These are phyloP conservation scores for Brachionus koreanus DNA, from an alignment of 1,140 invertebrate species.

Conservation along the genomic window DNA sequence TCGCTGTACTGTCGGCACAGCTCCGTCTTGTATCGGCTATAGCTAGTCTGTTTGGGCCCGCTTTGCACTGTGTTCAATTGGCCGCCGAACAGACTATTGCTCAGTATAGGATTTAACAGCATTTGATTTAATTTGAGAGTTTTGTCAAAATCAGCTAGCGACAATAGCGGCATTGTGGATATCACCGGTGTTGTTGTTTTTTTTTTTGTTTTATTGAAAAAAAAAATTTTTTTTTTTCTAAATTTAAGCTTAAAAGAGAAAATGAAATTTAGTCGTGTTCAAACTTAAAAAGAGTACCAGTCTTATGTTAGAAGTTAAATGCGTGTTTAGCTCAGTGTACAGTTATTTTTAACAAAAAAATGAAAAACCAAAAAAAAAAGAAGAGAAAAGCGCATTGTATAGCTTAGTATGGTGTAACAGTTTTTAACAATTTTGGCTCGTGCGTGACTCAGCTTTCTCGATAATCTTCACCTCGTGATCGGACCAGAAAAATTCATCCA, in stretches of 20 bases:
- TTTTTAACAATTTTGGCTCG: constrained; percentile 2
- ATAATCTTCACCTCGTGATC: not conserved
- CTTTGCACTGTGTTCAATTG: not conserved
- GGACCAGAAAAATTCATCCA: not conserved
- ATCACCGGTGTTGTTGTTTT: not conserved
- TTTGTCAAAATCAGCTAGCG: not conserved
- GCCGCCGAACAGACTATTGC: not conserved
- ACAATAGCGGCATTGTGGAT: not conserved
- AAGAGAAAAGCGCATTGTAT: not conserved
- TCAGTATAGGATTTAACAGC: not conserved
- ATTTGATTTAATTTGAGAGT: constrained; percentile 6
- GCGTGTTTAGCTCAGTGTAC: not conserved
- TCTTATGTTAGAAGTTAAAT: not conserved
- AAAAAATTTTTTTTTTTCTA: not conserved
- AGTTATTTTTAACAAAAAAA: not conserved
- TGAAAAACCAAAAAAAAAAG: too few relatives aligned
- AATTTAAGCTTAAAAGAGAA: not conserved
- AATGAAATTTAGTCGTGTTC: not conserved
- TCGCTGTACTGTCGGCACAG: constrained; percentile 48
- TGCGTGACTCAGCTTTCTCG: not conserved
- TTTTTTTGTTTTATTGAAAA: not conserved
- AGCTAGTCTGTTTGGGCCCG: not conserved
- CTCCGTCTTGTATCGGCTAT: constrained; percentile 49
- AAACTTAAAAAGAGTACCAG: not conserved
- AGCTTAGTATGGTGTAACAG: not conserved